Evolutionary conservation across 2,113 vertebrate genomes (phyloP).

Genomic region (Perca fluviatilis): DNA sequence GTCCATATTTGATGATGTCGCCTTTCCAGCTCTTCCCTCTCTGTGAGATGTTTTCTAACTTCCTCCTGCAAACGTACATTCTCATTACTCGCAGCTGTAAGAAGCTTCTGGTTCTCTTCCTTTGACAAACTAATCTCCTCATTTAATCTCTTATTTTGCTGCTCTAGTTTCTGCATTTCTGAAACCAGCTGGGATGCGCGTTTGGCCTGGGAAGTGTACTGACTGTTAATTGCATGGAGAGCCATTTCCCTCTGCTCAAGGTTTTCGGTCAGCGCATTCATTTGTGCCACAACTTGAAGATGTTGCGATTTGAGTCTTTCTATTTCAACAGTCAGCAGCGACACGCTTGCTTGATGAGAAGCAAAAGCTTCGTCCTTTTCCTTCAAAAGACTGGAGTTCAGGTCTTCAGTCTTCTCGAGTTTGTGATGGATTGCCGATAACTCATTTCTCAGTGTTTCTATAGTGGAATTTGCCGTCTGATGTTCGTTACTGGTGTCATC

Average conservation of each 20-base stretch:
- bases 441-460: constrained; percentile 77
- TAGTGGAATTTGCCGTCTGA: constrained; percentile 57
- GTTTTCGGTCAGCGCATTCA: constrained; percentile 79
- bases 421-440: constrained; percentile 66
- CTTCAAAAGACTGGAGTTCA: constrained; percentile 74
- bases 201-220: constrained; percentile 83
- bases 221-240: constrained; percentile 83
- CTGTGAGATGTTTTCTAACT: constrained; percentile 72
- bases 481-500: constrained; percentile 65
- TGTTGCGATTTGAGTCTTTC: constrained; percentile 82
- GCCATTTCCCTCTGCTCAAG: constrained; percentile 85
- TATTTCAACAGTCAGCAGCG: constrained; percentile 82
- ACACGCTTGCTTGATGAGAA: constrained; percentile 70
- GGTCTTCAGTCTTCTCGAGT: constrained; percentile 64
- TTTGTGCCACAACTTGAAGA: constrained; percentile 81
- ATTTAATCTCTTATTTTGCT: constrained; percentile 80
- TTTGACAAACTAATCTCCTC: constrained; percentile 52
- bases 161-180: constrained; percentile 80
- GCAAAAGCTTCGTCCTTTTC: constrained; percentile 82
- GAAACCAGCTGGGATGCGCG: constrained; percentile 73
- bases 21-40: constrained; percentile 81
- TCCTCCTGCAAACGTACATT: constrained; percentile 78
- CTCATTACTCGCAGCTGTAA: constrained; percentile 75
- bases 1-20: constrained; percentile 62
- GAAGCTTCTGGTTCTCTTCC: constrained; percentile 70